phyloP scores from a whole-genome alignment of 2,797 vertebrate genomes.

The Tokudaia tokunoshimensis region DNA sequence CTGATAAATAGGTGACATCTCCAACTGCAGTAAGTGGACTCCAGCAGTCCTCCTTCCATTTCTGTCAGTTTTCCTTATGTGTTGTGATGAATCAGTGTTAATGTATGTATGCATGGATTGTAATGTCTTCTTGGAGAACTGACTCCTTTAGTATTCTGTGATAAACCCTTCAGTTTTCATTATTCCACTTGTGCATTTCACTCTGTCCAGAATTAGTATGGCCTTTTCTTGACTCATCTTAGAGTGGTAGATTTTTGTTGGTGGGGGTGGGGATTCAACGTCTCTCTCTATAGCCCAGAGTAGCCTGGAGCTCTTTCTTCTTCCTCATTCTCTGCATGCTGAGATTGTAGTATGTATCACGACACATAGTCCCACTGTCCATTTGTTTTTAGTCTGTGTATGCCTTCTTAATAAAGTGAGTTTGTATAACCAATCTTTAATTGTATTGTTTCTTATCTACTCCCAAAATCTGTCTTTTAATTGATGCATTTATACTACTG shows the following conservation, averaged over 20 bases:
- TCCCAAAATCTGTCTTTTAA: neutral
- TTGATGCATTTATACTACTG: neutral
- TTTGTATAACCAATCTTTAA: neutral
- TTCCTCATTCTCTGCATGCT: neutral
- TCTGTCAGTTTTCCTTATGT: neutral
- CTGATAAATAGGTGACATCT: neutral
- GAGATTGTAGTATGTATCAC: neutral
- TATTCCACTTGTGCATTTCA: neutral
- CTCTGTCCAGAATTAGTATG: neutral
- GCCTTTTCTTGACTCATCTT: neutral
- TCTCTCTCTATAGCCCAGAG: neutral
- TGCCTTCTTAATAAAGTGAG: neutral
- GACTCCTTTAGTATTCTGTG: neutral
- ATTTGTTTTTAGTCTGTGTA: neutral
- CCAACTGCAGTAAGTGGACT: neutral
- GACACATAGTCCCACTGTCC: neutral
- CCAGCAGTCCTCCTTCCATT: neutral
- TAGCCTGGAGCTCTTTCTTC: neutral
- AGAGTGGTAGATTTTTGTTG: neutral
- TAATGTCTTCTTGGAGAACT: neutral
- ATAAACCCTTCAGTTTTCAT: neutral
- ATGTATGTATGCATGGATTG: neutral
- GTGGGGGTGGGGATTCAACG: neutral
- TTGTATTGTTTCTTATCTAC: neutral
- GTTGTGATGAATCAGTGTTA: neutral